phyloP scores from a whole-genome alignment of 2,113 vertebrate genomes.

The Cryptotis parvus region DNA sequence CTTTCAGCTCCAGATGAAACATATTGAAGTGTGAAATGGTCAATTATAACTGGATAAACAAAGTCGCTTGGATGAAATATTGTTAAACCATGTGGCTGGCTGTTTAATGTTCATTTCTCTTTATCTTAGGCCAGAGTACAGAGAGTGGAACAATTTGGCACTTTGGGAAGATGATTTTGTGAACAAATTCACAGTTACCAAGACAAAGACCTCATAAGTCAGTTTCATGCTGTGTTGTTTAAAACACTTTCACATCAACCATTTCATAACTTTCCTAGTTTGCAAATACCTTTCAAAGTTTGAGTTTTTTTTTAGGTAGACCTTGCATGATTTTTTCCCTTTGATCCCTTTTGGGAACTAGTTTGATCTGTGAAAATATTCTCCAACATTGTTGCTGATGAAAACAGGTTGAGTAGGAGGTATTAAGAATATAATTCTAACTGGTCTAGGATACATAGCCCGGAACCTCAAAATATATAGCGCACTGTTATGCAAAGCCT shows the following conservation, averaged over 20 bases:
- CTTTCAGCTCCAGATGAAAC: slow-evolving; percentile 10
- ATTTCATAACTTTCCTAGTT: slow-evolving; percentile 20
- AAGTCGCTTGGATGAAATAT: not conserved
- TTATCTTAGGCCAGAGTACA: not conserved
- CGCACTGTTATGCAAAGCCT: not conserved
- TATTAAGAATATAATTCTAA: not conserved
- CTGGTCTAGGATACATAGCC: not conserved
- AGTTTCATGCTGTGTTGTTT: slow-evolving; percentile 55
- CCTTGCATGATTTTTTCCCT: not conserved
- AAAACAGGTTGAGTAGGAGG: not conserved
- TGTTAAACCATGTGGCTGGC: not conserved
- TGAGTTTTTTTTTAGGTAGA: not conserved
- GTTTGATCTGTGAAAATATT: slow-evolving; percentile 33
- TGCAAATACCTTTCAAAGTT: slow-evolving; percentile 26
- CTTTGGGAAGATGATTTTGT: slow-evolving; percentile 5
- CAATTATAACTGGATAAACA: slow-evolving; percentile 57
- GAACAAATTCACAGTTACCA: slow-evolving; percentile 25
- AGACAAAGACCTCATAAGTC: slow-evolving; percentile 32
- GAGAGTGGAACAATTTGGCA: not conserved
- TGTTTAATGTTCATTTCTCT: not conserved
- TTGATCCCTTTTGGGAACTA: slow-evolving; percentile 14
- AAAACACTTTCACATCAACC: slow-evolving; percentile 52
- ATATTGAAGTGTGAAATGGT: slow-evolving; percentile 52
- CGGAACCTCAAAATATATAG: not conserved
- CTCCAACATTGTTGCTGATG: not conserved